A percentile compares a stretch with the other conserved stretches of the same genome.
Evolutionary conservation across 2,888 invertebrate genomes (phyloP).

Genomic region (Chesias legatella): DNA sequence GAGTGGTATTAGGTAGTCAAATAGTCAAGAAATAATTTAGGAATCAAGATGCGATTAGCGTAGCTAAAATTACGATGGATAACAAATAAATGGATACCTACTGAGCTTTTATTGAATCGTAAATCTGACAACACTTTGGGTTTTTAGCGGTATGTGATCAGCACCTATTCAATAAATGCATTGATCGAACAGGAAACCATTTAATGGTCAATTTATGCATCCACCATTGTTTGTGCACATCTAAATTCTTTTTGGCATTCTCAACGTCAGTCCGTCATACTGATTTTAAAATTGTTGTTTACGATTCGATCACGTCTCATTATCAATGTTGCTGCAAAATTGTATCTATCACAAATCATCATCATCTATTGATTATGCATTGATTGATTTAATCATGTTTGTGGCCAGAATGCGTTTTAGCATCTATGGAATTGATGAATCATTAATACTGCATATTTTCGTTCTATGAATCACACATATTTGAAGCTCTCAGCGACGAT

Average conservation of each 20-base stretch:
- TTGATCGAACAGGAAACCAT: constrained; percentile 31
- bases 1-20: too few species aligned
- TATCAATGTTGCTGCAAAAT: constrained; percentile 4
- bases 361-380: neutral
- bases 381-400: neutral
- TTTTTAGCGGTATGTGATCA: constrained; percentile 26
- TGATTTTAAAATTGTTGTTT: constrained; percentile 6
- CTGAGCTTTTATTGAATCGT: constrained; percentile 15
- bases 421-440: constrained; percentile 27
- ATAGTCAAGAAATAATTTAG: constrained; percentile 1
- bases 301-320: constrained; percentile 5
- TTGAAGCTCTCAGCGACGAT: constrained; percentile 27
- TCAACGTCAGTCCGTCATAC: constrained; percentile 8
- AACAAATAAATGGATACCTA: constrained; percentile 5
- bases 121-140: constrained; percentile 26
- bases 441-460: constrained; percentile 31
- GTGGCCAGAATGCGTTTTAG: constrained; percentile 13
- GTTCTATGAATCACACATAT: constrained; percentile 42
- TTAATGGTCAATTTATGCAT: constrained; percentile 23
- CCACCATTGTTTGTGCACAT: constrained; percentile 27
- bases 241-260: constrained; percentile 18
- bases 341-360: constrained; percentile 4
- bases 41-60: constrained; percentile 12
- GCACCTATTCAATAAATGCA: constrained; percentile 29
- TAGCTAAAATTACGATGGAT: constrained; percentile 14